Conservation (phyloP, 2,797 vertebrate genomes). For the Aldrovandia affinis region DNA sequence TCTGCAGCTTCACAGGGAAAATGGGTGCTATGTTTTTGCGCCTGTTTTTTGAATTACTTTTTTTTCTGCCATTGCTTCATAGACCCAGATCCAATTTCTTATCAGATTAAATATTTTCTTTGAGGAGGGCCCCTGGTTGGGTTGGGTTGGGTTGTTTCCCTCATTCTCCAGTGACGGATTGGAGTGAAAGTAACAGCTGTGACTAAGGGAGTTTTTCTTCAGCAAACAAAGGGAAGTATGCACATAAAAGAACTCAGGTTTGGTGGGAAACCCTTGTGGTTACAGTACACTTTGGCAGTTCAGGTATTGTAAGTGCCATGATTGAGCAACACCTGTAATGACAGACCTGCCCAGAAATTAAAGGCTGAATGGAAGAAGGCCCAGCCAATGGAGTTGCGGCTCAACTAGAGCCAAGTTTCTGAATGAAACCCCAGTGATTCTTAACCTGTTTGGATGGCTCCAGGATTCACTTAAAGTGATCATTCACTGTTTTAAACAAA, state of each 20-base stretch:
- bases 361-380: conserved; percentile 21
- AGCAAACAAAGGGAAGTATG: conserved; percentile 36
- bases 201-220: conserved; percentile 33
- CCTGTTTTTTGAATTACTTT: conserved; percentile 20
- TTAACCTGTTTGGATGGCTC: not conserved
- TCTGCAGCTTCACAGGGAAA: not conserved
- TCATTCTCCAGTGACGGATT: conserved; percentile 30
- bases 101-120: conserved; percentile 37
- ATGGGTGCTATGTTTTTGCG: conserved; percentile 20
- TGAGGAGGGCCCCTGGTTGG: conserved; percentile 28
- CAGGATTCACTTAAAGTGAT: not conserved
- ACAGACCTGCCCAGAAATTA: conserved; percentile 39
- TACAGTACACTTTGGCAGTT: conserved; percentile 33
- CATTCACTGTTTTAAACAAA: not conserved
- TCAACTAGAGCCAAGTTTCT: conserved; percentile 15
- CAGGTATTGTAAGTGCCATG: conserved; percentile 40
- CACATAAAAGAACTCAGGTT: conserved; percentile 29
- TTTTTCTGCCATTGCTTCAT: conserved; percentile 2
- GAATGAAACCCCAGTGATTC: conserved; percentile 3
- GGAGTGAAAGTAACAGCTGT: conserved; percentile 51
- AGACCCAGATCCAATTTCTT: not conserved
- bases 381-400: not conserved
- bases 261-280: conserved; percentile 38
- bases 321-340: conserved; percentile 41
- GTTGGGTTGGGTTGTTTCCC: conserved; percentile 35